phyloP scores from a whole-genome alignment of 2,888 invertebrate genomes.

The Ennomos fuscantarius region DNA sequence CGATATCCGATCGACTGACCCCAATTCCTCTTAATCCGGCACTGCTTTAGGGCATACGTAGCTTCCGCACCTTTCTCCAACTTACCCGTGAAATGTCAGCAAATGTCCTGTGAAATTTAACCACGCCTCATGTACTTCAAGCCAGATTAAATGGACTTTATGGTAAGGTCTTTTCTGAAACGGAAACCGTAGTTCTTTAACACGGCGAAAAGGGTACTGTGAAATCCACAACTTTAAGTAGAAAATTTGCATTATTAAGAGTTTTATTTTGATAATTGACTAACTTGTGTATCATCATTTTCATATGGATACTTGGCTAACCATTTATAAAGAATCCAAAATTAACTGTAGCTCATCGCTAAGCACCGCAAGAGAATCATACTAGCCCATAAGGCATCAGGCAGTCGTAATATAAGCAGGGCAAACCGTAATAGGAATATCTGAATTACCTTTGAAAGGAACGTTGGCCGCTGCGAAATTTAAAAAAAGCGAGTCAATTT shows the following conservation, averaged over 20 bases:
- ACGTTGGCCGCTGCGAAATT: conserved; percentile 1
- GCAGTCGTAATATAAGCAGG: conserved; percentile 1
- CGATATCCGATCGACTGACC: conserved; percentile 9
- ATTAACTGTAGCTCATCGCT: too few relatives aligned
- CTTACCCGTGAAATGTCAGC: conserved; percentile 37
- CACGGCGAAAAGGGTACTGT: not conserved
- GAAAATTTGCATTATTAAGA: too few relatives aligned
- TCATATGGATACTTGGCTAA: too few relatives aligned
- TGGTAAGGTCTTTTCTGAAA: conserved; percentile 11
- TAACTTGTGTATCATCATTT: too few relatives aligned
- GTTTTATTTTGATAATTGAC: too few relatives aligned
- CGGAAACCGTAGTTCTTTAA: not conserved
- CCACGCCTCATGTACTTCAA: conserved; percentile 21
- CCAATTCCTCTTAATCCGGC: conserved; percentile 19
- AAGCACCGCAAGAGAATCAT: not conserved
- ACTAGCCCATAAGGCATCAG: conserved; percentile 1
- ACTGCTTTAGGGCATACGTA: conserved; percentile 26
- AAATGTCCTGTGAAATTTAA: conserved; percentile 38
- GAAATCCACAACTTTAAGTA: too few relatives aligned
- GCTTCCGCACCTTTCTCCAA: conserved; percentile 41
- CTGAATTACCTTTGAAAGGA: conserved; percentile 12
- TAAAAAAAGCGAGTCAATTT: conserved; percentile 10
- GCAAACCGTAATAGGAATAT: conserved; percentile 13
- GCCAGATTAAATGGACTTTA: conserved; percentile 10
- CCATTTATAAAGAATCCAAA: too few relatives aligned